A percentile compares a stretch with the other conserved stretches of the same genome.
Evolutionary conservation across 2,888 invertebrate genomes (phyloP).

Genomic region (Auanema sp.): DNA sequence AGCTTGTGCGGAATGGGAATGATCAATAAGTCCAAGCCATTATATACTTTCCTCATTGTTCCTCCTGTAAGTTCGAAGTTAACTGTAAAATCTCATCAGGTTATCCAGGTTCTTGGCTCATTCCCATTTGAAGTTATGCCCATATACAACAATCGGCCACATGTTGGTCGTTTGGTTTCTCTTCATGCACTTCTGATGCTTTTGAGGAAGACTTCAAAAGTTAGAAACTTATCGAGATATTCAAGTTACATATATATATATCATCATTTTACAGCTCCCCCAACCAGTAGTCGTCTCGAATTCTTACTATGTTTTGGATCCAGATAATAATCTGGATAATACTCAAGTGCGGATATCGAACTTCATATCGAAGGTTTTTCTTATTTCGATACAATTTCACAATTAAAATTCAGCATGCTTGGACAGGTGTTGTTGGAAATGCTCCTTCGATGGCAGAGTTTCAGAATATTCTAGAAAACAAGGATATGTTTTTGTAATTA

Average conservation of each 20-base stretch:
- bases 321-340: constrained; percentile 50
- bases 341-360: constrained; percentile 48
- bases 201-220: constrained; percentile 5
- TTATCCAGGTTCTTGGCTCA: constrained; percentile 5
- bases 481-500: constrained; percentile 52
- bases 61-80: constrained; percentile 11
- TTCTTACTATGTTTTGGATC: constrained; percentile 56
- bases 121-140: constrained; percentile 17
- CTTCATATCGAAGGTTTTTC: constrained; percentile 35
- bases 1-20: constrained; percentile 3
- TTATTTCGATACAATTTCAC: no score
- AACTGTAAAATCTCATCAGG: no score
- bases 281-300: constrained; percentile 45
- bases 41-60: constrained; percentile 14
- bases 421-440: constrained; percentile 44
- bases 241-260: background rate
- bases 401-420: constrained; percentile 15
- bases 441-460: constrained; percentile 35
- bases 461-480: constrained; percentile 30
- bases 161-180: constrained; percentile 48
- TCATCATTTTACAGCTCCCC: constrained; percentile 34
- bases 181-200: constrained; percentile 39
- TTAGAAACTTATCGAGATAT: background rate
- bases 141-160: constrained; percentile 38
- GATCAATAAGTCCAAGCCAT: constrained; percentile 5